These are phyloP conservation scores for Ctenodactylus gundi DNA, from an alignment of 2,113 vertebrate genomes.

Conservation along the genomic window DNA sequence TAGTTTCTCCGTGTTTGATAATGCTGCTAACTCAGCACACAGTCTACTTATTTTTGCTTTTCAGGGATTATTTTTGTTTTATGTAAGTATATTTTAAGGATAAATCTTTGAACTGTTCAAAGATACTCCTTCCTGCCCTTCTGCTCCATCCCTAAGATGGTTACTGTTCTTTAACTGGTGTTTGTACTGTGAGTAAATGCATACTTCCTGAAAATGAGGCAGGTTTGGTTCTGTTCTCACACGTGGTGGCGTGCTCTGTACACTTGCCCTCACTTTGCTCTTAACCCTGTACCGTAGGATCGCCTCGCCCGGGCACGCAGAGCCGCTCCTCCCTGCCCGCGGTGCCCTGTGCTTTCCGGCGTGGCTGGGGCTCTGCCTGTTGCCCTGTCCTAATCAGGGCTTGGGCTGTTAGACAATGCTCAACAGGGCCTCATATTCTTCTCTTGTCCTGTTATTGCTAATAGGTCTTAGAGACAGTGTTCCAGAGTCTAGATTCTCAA, in stretches of 20 bases:
- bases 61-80: not conserved
- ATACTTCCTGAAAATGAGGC: not conserved
- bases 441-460: not conserved
- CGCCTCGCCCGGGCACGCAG: not conserved
- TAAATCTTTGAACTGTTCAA: not conserved
- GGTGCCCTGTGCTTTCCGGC: not conserved
- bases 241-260: not conserved
- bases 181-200: not conserved
- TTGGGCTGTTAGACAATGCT: not conserved
- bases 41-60: not conserved
- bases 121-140: not conserved
- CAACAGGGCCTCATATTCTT: not conserved
- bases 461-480: not conserved
- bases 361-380: not conserved
- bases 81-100: not conserved
- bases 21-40: not conserved
- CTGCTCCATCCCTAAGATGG: not conserved
- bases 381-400: not conserved
- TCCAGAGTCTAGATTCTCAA: not conserved
- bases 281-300: not conserved
- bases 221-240: not conserved
- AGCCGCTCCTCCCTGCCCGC: not conserved
- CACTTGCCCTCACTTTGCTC: not conserved
- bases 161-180: not conserved
- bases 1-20: not conserved